Evolutionary conservation across 2,113 vertebrate species (phyloP).

Genomic region (Hypocryptadius cinnamomeus): DNA sequence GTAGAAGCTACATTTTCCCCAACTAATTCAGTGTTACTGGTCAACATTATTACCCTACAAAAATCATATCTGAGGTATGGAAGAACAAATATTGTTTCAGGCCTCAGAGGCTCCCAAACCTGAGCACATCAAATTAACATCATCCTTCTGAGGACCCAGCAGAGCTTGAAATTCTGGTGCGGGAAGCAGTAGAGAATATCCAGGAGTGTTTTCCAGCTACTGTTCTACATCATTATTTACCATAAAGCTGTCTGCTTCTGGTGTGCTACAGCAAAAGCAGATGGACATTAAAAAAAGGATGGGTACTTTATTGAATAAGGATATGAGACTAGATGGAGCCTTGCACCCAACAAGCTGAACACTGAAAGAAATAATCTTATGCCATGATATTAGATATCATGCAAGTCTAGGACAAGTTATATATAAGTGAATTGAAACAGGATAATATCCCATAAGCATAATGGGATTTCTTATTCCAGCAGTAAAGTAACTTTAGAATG

Average conservation of each 20-base stretch:
- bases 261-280: not conserved
- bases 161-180: not conserved
- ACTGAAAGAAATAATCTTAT: not conserved
- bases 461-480: conserved; percentile 5
- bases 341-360: not conserved
- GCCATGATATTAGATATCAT: not conserved
- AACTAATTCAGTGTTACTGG: not conserved
- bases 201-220: not conserved
- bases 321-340: not conserved
- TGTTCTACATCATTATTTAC: not conserved
- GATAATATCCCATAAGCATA: not conserved
- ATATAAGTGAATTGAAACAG: not conserved
- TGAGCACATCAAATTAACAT: not conserved
- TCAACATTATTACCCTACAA: not conserved
- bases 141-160: not conserved
- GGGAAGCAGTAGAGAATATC: not conserved
- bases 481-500: not conserved
- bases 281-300: not conserved
- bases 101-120: not conserved
- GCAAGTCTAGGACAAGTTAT: not conserved
- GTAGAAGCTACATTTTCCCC: not conserved
- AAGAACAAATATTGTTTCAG: not conserved
- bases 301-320: not conserved
- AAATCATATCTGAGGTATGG: not conserved
- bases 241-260: not conserved